Evolutionary conservation across 2,888 invertebrate species (phyloP), one percentile per base, ranked within the genome.

Genomic region (Alloplasta piceator): DNA sequence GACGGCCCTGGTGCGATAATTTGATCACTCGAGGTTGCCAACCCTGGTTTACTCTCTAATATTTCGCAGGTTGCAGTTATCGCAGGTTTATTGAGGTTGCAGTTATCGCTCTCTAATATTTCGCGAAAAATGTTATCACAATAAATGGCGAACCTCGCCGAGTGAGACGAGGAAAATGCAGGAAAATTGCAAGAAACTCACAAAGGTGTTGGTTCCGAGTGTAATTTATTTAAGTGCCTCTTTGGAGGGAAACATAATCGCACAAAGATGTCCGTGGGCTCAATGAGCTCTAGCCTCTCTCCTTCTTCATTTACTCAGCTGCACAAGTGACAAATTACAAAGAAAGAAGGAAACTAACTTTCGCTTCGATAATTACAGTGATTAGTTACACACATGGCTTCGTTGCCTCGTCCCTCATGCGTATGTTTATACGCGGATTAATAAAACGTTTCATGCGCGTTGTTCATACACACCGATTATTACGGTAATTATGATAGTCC

Each of bases 391-490:
- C 79, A 81, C 78, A 80, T 82, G 67, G 78, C 67, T 26, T 26
- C 26, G 26, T 26, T 2, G 26, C 26, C 3, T 26, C 26, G 26
- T 26, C 3, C 26, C 26, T 26, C 26, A 3, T 9, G 52, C 36
- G 9, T 12, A 58, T 14, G 48, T 16, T 9, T 46, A 58, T 9
- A 55, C 38, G 41, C 14, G 64, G 12, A 26, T 26, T 63, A 55
- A 73, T 73, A 63, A 12, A n/a, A 16, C 50, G 14, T 46, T 9
- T 9, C 61, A 64, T 46, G 67, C 67, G 70, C 71, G 83, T 85
- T 86, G 85, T 87, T 86, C 86, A 86, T 84, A 84, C 83, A 83
- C 83, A 81, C 26, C 84, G 83, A 85, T 85, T 85, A 85, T 86
- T 86, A 85, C 83, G 68, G 84, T 86, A 85, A 86, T 86, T 84